phyloP scores from a whole-genome alignment of 2,113 vertebrate genomes.

The Dipodomys spectabilis region DNA sequence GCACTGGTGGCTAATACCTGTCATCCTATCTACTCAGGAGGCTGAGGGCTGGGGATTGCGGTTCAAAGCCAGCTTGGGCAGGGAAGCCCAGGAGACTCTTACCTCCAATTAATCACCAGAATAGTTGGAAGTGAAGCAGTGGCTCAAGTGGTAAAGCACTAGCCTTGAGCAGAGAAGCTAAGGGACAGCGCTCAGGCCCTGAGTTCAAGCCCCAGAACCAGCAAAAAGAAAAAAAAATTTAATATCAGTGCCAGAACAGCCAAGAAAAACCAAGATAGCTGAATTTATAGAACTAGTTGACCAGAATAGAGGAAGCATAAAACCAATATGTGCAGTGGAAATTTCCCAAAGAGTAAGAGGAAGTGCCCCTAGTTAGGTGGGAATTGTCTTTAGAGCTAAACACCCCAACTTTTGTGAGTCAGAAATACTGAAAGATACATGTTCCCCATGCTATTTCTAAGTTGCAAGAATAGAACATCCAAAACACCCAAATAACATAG shows the following conservation, averaged over 20 bases:
- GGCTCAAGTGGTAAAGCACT: background rate
- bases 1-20: background rate
- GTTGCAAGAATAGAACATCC: background rate
- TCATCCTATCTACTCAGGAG: background rate
- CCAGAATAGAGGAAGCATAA: background rate
- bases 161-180: too few species aligned
- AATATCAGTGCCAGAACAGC: fast-evolving
- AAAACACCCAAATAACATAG: background rate
- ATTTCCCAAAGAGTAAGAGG: background rate
- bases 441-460: background rate
- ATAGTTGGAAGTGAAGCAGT: background rate
- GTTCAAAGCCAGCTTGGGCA: background rate
- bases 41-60: background rate
- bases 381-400: background rate
- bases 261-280: background rate
- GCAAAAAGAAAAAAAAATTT: background rate
- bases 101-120: too few species aligned
- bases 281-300: background rate
- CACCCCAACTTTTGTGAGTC: background rate
- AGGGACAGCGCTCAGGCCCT: too few species aligned
- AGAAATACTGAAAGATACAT: background rate
- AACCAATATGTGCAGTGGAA: background rate
- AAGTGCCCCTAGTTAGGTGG: background rate
- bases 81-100: too few species aligned
- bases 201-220: background rate